These are phyloP conservation scores for Ailuropoda melanoleuca DNA, from an alignment of 2,113 vertebrate genomes.

Conservation along the genomic window DNA sequence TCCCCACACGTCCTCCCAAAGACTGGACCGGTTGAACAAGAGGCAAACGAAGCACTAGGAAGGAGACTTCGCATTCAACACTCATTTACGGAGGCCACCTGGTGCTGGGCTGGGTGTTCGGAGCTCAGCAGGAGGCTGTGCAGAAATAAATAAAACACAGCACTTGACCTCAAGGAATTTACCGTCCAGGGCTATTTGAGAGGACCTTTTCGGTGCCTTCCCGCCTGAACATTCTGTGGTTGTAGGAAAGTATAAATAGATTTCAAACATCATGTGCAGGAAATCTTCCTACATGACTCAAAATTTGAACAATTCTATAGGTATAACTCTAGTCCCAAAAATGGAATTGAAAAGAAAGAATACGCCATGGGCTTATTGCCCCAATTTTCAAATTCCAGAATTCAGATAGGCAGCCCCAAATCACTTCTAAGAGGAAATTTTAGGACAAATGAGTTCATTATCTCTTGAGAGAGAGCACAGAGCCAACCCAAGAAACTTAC, in stretches of 20 bases:
- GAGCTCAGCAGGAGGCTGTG: neutral
- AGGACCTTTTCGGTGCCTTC: neutral
- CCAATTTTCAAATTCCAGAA: constrained; percentile 14
- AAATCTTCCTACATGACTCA: constrained; percentile 26
- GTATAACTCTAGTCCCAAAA: constrained; percentile 21
- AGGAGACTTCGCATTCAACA: neutral
- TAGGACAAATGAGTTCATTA: constrained; percentile 13
- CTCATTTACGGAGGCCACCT: neutral
- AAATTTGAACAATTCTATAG: neutral
- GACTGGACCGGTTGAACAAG: neutral
- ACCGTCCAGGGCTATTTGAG: neutral
- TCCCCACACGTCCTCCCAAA: neutral
- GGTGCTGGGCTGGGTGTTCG: neutral
- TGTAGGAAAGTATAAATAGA: constrained; percentile 30
- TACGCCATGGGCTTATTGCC: neutral
- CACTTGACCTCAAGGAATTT: constrained; percentile 28
- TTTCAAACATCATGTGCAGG: neutral
- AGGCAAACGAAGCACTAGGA: neutral
- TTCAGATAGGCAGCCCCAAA: neutral
- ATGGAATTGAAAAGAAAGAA: constrained; percentile 30
- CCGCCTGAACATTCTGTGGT: neutral
- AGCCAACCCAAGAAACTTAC: neutral
- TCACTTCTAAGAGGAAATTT: neutral
- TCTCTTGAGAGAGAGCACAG: neutral
- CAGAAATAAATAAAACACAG: neutral